A percentile compares a stretch with the other conserved stretches of the same genome.
These are phyloP conservation scores for Betta splendens DNA, from an alignment of 2,797 vertebrate species.

Conservation along the genomic window DNA sequence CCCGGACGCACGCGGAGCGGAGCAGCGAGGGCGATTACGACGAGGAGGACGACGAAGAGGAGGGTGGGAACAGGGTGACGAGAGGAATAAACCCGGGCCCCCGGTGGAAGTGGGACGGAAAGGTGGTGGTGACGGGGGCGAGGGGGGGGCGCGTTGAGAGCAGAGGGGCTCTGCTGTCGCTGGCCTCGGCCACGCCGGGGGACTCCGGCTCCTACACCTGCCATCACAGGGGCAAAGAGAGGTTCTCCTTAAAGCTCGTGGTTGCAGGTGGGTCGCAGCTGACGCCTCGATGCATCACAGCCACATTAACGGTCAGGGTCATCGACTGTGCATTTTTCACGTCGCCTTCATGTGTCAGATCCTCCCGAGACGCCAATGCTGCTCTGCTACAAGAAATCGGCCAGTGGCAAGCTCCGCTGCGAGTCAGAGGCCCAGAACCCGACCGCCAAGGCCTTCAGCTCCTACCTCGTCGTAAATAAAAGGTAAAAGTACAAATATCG, in stretches of 20 bases:
- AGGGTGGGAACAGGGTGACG: constrained; percentile 34
- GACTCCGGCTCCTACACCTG: constrained; percentile 86
- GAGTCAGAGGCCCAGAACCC: constrained; percentile 76
- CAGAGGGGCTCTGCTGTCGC: constrained; percentile 45
- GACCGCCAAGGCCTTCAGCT: constrained; percentile 55
- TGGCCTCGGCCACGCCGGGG: constrained; percentile 46
- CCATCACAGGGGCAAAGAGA: constrained; percentile 42
- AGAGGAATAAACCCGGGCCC: constrained; percentile 31
- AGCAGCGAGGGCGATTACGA: constrained; percentile 36
- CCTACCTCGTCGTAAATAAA: constrained; percentile 77
- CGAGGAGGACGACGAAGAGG: constrained; percentile 35
- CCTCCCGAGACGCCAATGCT: constrained; percentile 78
- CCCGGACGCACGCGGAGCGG: constrained; percentile 15
- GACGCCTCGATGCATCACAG: no score
- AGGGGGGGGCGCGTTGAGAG: constrained; percentile 25
- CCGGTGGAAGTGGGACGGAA: constrained; percentile 68
- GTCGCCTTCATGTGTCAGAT: constrained; percentile 65
- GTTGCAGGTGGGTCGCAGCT: constrained; percentile 78
- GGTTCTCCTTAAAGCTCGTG: constrained; percentile 71
- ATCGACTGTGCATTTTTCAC: not conserved
- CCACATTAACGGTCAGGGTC: no score
- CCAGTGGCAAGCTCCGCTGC: constrained; percentile 81
- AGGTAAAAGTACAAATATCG: constrained; percentile 42
- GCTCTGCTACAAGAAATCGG: constrained; percentile 84
- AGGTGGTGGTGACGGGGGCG: constrained; percentile 19